Evolutionary conservation across 2,113 vertebrate genomes (phyloP), one percentile per base, ranked within the genome.

Genomic region (Steatornis caripensis): DNA sequence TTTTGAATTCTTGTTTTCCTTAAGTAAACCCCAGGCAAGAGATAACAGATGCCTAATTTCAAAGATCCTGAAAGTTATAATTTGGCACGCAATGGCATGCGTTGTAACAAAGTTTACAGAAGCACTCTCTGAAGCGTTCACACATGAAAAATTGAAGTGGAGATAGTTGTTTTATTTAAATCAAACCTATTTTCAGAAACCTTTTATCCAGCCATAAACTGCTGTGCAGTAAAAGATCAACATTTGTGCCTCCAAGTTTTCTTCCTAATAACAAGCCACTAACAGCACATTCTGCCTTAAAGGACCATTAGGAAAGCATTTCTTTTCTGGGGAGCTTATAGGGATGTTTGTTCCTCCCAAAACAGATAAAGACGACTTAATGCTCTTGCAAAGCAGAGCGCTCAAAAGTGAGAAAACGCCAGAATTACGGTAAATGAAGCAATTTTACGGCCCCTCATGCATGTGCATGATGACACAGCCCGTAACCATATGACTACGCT

Each of bases 41-140:
- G 96, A 97, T 97, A 97, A 94, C 97, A 98, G 95, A 97, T 92
- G 97, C 95, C 86, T 95, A 82, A 94, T 96, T 97, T 97, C 96
- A 96, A 95, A 97, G 97, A 85, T 87, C 45, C 78, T 78, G 84
- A 62, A 92, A 85, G 70, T 89, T 79, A 58, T 30, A 37, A 89
- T 96, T 94, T 94, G 93, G 96, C 96, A 96, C 23, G 83, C 89
- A 97, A 85, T 54, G 82, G 89, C 87, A 89, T 87, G 96, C 2
- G 30, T 51, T 62, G 83, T 68, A 82, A 90, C 72, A 91, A 87
- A 92, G 66, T 94, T 93, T 93, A 81, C 87, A 96, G 90, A 89
- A 85, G 89, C 16, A 1, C 32, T 78, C 87, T 95, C 88, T 72
- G 90, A 96, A 95, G 92, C 12, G 0, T 92, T 94, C 94, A 76